Percentiles rank a stretch among this genome's conserved stretches.
Conservation (phyloP, 2,113 vertebrate species). For the Azemiops feae region DNA sequence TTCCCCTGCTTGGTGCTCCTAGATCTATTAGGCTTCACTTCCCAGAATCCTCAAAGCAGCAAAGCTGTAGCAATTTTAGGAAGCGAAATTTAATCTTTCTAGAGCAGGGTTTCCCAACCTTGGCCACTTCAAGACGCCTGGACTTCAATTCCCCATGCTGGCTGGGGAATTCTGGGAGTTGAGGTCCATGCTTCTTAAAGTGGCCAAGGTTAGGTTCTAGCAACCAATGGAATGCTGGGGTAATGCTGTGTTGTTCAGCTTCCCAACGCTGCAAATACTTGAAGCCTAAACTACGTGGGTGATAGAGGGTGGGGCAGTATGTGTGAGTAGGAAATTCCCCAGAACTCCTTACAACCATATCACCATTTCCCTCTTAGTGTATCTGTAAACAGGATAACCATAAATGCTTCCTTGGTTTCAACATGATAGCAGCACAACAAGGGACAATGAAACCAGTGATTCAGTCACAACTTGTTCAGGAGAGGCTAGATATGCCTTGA, state of each 20-base stretch:
- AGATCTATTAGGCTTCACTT: not conserved
- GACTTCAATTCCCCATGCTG: not conserved
- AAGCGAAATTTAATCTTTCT: not conserved
- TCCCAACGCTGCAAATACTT: not conserved
- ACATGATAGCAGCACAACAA: not conserved
- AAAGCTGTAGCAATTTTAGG: not conserved
- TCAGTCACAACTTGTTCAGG: not conserved
- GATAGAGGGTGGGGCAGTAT: not conserved
- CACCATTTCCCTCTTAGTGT: not conserved
- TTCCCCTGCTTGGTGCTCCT: not conserved
- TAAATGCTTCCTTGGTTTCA: not conserved
- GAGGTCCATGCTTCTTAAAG: not conserved
- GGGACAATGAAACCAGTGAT: not conserved
- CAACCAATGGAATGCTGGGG: not conserved
- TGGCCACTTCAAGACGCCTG: not conserved
- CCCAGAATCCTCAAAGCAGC: not conserved
- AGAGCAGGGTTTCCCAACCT: not conserved
- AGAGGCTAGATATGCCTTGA: not conserved
- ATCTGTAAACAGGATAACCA: not conserved
- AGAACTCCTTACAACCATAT: not conserved
- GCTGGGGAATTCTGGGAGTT: too few relatives aligned
- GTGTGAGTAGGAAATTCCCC: not conserved
- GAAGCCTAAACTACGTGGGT: not conserved
- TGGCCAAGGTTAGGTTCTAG: not conserved
- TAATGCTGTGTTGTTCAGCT: not conserved